Percentiles rank a stretch among this genome's conserved stretches.
Conservation (phyloP, 2,113 vertebrate genomes). For the Chauna torquata region DNA sequence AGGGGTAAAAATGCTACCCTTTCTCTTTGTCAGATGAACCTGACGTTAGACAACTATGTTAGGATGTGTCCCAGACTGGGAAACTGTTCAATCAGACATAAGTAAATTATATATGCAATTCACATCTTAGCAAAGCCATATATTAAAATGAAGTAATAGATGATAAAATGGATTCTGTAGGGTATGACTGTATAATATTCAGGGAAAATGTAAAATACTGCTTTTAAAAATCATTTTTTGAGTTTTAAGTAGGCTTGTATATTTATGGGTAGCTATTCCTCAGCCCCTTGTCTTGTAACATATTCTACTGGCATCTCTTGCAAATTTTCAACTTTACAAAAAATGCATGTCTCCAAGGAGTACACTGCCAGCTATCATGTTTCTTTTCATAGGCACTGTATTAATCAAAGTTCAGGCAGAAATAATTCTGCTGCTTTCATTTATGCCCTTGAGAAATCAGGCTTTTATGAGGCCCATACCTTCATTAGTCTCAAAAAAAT, state of each 20-base stretch:
- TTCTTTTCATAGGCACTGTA: background rate
- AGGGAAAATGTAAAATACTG: slow-evolving; percentile 13
- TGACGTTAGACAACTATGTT: background rate
- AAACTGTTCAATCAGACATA: background rate
- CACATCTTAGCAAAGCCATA: background rate
- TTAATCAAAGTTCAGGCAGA: slow-evolving; percentile 16
- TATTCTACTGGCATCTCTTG: background rate
- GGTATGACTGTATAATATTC: background rate
- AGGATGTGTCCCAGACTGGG: background rate
- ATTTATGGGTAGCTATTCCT: slow-evolving; percentile 15
- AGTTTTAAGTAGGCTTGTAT: slow-evolving; percentile 1
- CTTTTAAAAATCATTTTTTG: background rate
- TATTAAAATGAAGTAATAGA: background rate
- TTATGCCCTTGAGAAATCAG: background rate
- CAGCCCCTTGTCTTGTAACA: background rate
- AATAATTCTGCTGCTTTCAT: background rate
- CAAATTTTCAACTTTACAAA: background rate
- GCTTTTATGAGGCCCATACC: background rate
- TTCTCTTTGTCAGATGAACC: background rate
- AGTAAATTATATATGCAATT: background rate
- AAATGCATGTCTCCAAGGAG: background rate
- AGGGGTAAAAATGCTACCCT: background rate
- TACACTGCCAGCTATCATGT: background rate
- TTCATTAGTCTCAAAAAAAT: background rate
- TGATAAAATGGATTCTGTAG: background rate